Base-by-base conservation (phyloP, 2,888 invertebrate genomes). In the Eupeodes luniger region DNA sequence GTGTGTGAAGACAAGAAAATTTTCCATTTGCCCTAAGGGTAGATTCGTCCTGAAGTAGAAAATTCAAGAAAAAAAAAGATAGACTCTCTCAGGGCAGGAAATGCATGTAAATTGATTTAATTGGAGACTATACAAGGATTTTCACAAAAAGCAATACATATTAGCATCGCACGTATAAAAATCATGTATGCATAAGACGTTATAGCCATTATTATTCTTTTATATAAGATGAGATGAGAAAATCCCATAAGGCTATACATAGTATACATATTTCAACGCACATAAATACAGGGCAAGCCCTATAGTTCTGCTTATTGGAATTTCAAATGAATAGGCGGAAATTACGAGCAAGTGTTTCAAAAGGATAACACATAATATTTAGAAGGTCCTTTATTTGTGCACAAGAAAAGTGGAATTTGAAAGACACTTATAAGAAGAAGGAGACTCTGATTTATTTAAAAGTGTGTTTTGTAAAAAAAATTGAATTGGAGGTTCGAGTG, bases 41-140 rank as follows among this genome's bases (percentile, higher is more conserved):
- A n/a, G 12, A 47, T 47, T 14, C 14, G 49, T 66, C n/a, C 27
- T 49, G 27, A 27, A 49, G 34, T 3, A 27, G 27, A 27, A 27
- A 2, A 27, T 27, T 27, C 2, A 2, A 27, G 2, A 27, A 27
- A 27, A n/a, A 36, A 61, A 3, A 9, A 14, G 34, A 44, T 16
- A 12, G 2, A 64, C 6, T 19, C 11, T 55, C 57, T 66, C n/a
- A 14, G 72, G 57, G n/a, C 49, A 51, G 57, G 53, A 27, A 75
- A 67, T 75, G 81, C 57, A 81, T 57, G 74, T 67, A 81, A 74
- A 75, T 75, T 81, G 81, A 81, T 81, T 81, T 81, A 80, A 80
- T 80, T 74, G 80, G 36, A 69, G 67, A 69, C 51, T 69, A 51
- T 69, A 12, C 16, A n/a, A 27, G 53, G 36, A 11, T 40, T 69